Base-by-base conservation (phyloP, 2,113 vertebrate species). In the Leptosomus discolor region DNA sequence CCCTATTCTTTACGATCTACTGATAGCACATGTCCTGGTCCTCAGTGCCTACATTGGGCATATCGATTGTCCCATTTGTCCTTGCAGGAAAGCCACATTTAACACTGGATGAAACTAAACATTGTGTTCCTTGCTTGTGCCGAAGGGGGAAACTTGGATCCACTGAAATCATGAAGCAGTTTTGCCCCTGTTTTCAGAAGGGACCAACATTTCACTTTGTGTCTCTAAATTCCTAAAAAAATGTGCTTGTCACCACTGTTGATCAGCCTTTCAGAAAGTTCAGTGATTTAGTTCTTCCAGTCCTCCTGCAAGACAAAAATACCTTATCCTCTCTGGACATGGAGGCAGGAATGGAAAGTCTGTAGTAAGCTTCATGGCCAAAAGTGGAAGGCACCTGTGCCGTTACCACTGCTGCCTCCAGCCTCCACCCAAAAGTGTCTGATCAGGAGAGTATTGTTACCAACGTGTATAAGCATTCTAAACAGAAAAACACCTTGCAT, bases 331-430 rank as follows among this genome's bases (percentile, higher is more conserved):
- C 15, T 51, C 39, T 68, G 65, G 65, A 57, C 9, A 6, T 2
- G 36, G 56, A 75, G 17, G 23, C 50, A 32, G 41, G 56, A 85
- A 32, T 8, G 37, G 39, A 51, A 74, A 37, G 22, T 18, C 17
- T 82, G 78, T 5, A 64, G 65, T 37, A 79, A 79, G 3, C 29
- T 53, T 69, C 22, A 18, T 1, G 8, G 36, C 39, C 76, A 15
- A 71, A 88, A 63, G 16, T 15, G 39, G 39, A 85, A 65, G 41
- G 26, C 13, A 22, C 14, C 30, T 41, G 37, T 74, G 13, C 41
- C 11, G 0, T 34, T 60, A 30, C 11, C 19, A 56, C n/a, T 19
- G 16, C 0, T 0, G 2, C 22, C 32, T 53, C 45, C 60, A 85
- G 24, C 26, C 60, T 65, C 26, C 43, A 37, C 8, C 36, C 30